Evolutionary conservation across 2,113 vertebrate species (phyloP), one percentile per base, ranked within the genome.

Genomic region (Vulpes lagopus): DNA sequence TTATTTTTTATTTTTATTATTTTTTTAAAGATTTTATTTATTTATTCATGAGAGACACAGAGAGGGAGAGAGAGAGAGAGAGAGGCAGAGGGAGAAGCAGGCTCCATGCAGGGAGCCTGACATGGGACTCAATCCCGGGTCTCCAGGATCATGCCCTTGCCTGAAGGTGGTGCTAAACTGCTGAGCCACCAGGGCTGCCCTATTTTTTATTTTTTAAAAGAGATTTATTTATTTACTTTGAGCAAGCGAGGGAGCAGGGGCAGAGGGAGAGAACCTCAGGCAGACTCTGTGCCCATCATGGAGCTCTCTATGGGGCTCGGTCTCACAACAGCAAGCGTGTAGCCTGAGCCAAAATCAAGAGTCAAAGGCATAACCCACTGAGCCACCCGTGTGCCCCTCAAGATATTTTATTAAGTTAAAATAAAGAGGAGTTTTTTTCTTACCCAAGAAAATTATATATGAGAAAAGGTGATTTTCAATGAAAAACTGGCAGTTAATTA

Each of bases 401-500:
- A 69, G 20, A 69, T 69, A 69, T 69, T 69, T 69, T 35, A 69
- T 86, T 57, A 64, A 51, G 5, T 82, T 49, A 84, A 60, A 38
- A 19, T 64, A 38, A 65, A 51, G 51, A 79, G 8, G 4, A 5
- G 3, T 57, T 53, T 69, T 69, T 91, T 91, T 69, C 67, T 86
- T 38, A 4, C 23, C 35, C 35, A 71, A 65, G 30, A 78, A 74
- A 95, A 98, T 94, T 92, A 82, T 84, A 94, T 96, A 43, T 30
- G 92, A 79, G 89, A 97, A 96, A 97, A 74, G 76, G 35, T 93
- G 76, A 95, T 97, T 98, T 95, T 95, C 94, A 96, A 88, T 83
- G 94, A 97, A 96, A 96, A 96, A 95, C 78, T 81, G 59, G 96
- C 94, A 98, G 97, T 97, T 95, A 98, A 98, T 89, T 97, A 98